These are phyloP conservation scores for Harmothoe impar DNA, from an alignment of 2,888 invertebrate genomes.

Conservation along the genomic window DNA sequence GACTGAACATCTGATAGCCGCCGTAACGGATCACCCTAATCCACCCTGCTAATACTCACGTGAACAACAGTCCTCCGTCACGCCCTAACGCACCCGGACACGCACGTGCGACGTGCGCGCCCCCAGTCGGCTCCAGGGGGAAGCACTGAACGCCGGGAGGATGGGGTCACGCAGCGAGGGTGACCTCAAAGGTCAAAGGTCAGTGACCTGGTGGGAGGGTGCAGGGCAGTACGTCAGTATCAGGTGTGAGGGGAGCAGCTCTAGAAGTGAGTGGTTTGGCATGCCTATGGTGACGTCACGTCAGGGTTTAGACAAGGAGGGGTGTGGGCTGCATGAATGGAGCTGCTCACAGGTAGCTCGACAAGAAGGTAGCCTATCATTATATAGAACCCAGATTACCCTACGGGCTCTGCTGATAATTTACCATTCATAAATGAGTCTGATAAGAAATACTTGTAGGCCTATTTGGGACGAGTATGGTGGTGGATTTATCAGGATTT, in stretches of 20 bases:
- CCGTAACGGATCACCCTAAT: slow-evolving; percentile 31
- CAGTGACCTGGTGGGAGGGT: background rate
- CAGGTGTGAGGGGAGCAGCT: slow-evolving; percentile 4
- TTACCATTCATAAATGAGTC: too few relatives aligned
- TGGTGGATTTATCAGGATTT: too few relatives aligned
- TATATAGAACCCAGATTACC: too few relatives aligned
- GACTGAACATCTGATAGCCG: slow-evolving; percentile 39
- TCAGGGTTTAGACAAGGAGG: background rate
- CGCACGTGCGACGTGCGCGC: background rate
- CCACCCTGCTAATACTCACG: background rate
- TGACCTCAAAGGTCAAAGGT: background rate
- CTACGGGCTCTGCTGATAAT: too few relatives aligned
- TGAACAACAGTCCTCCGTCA: background rate
- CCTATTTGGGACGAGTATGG: too few relatives aligned
- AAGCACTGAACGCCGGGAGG: background rate
- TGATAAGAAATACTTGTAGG: too few relatives aligned
- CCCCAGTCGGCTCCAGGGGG: background rate
- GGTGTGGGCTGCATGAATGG: background rate
- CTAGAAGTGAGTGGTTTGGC: background rate
- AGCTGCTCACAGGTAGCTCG: too few relatives aligned
- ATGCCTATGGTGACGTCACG: slow-evolving; percentile 4
- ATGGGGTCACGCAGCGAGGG: background rate
- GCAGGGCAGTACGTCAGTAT: background rate
- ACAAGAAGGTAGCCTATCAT: too few relatives aligned
- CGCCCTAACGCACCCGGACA: background rate